Evolutionary conservation across 2,113 vertebrate species (phyloP).

Genomic region (Coryphaenoides rupestris): DNA sequence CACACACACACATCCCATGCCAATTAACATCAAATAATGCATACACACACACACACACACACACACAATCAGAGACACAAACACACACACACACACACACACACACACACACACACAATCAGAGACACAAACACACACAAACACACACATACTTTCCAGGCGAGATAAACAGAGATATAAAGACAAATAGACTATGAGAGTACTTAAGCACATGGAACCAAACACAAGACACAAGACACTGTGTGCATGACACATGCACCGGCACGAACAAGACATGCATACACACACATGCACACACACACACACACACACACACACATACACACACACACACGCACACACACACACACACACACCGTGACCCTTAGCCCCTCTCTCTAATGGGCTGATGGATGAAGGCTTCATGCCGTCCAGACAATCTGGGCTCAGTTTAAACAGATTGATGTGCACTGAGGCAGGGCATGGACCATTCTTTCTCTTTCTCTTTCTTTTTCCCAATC

Average conservation of each 20-base stretch:
- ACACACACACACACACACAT: neutral
- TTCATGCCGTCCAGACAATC: constrained; percentile 45
- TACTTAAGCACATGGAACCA: too few relatives aligned
- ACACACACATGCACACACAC: neutral
- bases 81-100: constrained; percentile 1
- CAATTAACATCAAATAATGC: too few relatives aligned
- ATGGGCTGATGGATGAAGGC: constrained; percentile 46
- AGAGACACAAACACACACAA: neutral
- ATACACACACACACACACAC: neutral
- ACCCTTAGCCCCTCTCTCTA: constrained; percentile 48
- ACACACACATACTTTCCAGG: neutral
- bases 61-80: neutral
- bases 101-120: constrained; percentile 1
- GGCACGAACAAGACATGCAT: too few relatives aligned
- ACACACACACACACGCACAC: constrained; percentile 1
- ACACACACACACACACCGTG: constrained; percentile 12
- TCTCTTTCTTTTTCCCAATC: too few relatives aligned
- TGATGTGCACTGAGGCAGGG: constrained; percentile 36
- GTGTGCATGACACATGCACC: too few relatives aligned
- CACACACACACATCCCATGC: too few relatives aligned
- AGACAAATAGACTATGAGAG: too few relatives aligned
- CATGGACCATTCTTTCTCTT: constrained; percentile 4
- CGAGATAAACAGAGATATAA: too few relatives aligned
- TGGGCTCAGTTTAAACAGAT: constrained; percentile 46
- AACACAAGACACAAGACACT: too few relatives aligned